phyloP scores from a whole-genome alignment of 2,113 vertebrate genomes.

The Saguinus imperator region DNA sequence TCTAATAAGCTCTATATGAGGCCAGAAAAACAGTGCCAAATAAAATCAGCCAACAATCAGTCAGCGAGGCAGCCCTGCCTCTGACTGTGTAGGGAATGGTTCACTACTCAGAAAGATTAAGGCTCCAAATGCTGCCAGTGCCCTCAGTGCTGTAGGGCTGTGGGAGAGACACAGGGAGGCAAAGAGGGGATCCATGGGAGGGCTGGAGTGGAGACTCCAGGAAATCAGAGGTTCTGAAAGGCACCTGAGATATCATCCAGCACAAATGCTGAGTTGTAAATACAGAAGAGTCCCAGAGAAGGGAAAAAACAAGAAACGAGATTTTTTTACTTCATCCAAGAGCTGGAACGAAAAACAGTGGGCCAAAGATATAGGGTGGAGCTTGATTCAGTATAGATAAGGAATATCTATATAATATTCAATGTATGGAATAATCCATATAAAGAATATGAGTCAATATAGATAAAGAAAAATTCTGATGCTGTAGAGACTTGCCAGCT shows the following conservation, averaged over 20 bases:
- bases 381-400: not conserved
- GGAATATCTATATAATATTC: not conserved
- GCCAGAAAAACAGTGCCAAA: conserved; percentile 78
- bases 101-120: conserved; percentile 71
- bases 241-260: not conserved
- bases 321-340: not conserved
- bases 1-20: conserved; percentile 78
- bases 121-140: conserved; percentile 54
- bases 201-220: fast-evolving
- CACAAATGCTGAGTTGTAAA: not conserved
- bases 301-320: not conserved
- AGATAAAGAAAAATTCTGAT: not conserved
- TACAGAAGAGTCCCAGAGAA: not conserved
- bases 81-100: conserved; percentile 47
- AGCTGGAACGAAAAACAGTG: not conserved
- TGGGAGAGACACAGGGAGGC: fast-evolving
- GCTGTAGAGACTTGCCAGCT: not conserved
- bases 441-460: not conserved
- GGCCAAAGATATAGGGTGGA: fast-evolving
- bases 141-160: not conserved
- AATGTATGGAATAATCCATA: not conserved
- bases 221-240: not conserved
- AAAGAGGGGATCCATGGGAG: fast-evolving
- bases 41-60: conserved; percentile 79
- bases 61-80: conserved; percentile 20